Conservation (phyloP, 35 echinoderm and acorn worm genomes). For the Lytechinus pictus region DNA sequence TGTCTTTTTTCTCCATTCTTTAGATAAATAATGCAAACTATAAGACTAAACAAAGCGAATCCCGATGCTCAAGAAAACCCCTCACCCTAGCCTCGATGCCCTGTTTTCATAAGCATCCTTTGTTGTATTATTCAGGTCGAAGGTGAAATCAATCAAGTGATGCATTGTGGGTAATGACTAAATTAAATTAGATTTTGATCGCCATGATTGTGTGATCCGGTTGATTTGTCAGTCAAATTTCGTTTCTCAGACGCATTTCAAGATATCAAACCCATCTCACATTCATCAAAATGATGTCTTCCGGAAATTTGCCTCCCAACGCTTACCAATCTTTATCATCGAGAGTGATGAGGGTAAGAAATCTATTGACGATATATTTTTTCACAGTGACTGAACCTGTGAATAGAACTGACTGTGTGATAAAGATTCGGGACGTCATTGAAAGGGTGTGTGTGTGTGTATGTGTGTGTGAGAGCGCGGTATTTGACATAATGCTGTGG, state of each 20-base stretch:
- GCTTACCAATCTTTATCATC: conserved; percentile 48
- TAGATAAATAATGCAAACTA: neutral
- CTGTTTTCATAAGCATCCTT: neutral
- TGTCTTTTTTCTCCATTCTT: conserved; percentile 91
- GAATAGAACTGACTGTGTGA: conserved; percentile 47
- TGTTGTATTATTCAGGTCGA: conserved; percentile 47
- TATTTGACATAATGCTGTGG: neutral
- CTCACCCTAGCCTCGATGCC: neutral
- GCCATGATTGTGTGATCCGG: conserved; percentile 54
- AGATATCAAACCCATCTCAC: neutral
- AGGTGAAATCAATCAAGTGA: conserved; percentile 57
- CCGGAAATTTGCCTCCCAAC: conserved; percentile 35
- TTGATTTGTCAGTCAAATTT: conserved; percentile 52
- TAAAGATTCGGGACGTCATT: conserved; percentile 31
- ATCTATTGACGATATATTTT: conserved; percentile 23
- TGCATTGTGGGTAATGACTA: conserved; percentile 54
- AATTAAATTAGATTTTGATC: conserved; percentile 57
- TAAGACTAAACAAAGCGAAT: neutral
- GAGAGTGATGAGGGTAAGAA: conserved; percentile 41
- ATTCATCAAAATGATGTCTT: conserved; percentile 35
- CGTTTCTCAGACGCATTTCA: neutral
- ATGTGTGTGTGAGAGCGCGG: neutral
- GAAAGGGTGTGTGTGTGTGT: neutral
- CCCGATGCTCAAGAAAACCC: neutral
- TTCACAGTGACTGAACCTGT: conserved; percentile 38